Evolutionary conservation across 2,888 invertebrate genomes (phyloP).

Genomic region (Punctoribates punctum): DNA sequence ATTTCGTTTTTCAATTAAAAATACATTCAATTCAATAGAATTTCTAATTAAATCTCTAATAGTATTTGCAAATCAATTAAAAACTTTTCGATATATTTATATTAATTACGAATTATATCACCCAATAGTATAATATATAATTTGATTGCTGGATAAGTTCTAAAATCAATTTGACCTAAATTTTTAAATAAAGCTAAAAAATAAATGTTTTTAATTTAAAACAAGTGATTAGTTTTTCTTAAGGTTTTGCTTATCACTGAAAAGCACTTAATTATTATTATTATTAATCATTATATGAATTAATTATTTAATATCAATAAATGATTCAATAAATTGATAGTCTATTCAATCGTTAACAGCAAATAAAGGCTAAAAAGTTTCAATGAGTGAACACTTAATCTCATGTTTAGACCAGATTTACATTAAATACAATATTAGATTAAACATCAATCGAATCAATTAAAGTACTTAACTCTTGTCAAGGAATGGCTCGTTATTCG

Average conservation of each 20-base stretch:
- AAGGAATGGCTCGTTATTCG: neutral
- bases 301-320: neutral
- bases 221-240: neutral
- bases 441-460: neutral
- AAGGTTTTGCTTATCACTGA: neutral
- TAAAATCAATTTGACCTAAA: too few relatives aligned
- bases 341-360: constrained; percentile 8
- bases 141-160: too few relatives aligned
- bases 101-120: too few relatives aligned
- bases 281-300: neutral
- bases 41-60: neutral
- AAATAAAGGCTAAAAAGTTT: neutral
- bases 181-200: neutral
- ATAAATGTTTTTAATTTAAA: neutral
- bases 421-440: constrained; percentile 4
- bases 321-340: neutral
- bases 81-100: too few relatives aligned
- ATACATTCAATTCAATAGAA: constrained; percentile 5
- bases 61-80: too few relatives aligned
- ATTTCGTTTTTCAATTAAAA: constrained; percentile 3
- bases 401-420: constrained; percentile 13
- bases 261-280: constrained; percentile 8
- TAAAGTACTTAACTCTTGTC: neutral
- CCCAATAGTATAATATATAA: too few relatives aligned
- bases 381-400: constrained; percentile 6